A percentile compares a stretch with the other conserved stretches of the same genome.
Evolutionary conservation across 2,797 vertebrate species (phyloP).

Genomic region (Poecile montanus): DNA sequence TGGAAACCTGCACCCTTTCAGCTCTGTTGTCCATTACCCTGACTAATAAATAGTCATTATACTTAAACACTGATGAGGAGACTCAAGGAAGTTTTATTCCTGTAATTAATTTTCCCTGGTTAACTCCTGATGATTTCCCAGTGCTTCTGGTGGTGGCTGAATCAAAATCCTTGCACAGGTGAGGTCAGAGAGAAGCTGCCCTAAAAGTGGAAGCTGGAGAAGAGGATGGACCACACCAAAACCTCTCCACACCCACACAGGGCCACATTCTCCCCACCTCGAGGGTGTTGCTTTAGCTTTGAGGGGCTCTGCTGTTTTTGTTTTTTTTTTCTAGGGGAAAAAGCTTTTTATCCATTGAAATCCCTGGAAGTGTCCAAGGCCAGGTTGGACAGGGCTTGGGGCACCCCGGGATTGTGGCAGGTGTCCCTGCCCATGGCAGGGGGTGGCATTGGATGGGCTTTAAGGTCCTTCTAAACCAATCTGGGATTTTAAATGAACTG

Average conservation of each 20-base stretch:
- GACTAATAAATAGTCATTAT: slow-evolving; percentile 17
- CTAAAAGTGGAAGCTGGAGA: neutral
- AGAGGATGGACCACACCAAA: neutral
- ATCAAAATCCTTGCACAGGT: neutral
- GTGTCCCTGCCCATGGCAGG: neutral
- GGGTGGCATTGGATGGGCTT: neutral
- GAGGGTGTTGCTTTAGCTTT: neutral
- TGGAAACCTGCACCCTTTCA: slow-evolving; percentile 5
- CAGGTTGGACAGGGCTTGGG: neutral
- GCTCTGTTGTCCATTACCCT: slow-evolving; percentile 19
- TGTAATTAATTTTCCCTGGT: slow-evolving; percentile 24
- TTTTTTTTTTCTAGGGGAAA: neutral
- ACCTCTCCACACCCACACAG: too few relatives aligned
- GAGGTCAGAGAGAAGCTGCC: neutral
- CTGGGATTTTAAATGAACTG: neutral
- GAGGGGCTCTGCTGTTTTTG: neutral
- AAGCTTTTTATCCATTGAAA: neutral
- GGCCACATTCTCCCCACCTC: neutral
- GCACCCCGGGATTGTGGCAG: neutral
- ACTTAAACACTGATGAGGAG: neutral
- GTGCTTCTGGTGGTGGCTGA: neutral
- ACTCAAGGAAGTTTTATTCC: neutral
- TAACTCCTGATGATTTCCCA: neutral
- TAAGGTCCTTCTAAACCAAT: neutral
- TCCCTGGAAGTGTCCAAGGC: neutral